Base-by-base conservation (phyloP, 1,140 invertebrate species). In the Hycleus phaleratus region DNA sequence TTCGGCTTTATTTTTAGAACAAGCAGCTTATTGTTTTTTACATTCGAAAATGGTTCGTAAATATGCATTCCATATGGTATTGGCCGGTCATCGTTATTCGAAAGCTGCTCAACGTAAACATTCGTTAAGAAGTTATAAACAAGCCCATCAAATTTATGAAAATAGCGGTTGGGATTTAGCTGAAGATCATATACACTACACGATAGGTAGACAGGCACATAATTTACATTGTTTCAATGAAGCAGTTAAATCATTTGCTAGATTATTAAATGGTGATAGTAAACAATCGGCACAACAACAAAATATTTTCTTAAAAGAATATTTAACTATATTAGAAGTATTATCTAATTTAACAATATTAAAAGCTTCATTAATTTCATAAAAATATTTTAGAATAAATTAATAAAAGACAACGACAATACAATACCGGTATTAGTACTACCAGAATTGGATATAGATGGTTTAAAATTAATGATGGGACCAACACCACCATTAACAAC, bases 21-120 rank as follows among this genome's bases (percentile, higher is more conserved):
- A 98, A 76, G 94, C 95, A 0, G 88, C 95, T 0, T 90, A 95
- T 70, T 96, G 93, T 71, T 98, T 94, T 71, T 78, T 97, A 25
- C 75, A 79, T 51, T 82, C 79, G 3, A 83, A 84, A 43, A 90
- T 93, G 85, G 82, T 89, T 58, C 79, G 95, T 46, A 98, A 97
- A 74, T 97, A 95, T 74, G 91, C 95, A n/a, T 97, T 98, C 73
- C 93, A 98, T 69, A 89, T 94, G 79, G 93, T 98, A 12, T 77
- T 98, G 10, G 92, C 95, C 46, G 95, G 95, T 3, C 91, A 97
- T 74, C 78, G 94, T 54, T 97, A 84, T 73, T 88, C 89, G 3
- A 96, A 97, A 74, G 90, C 93, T 9, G 90, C 90, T 0, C 93
- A 95, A 71, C 84, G 87, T 53, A 88, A 85, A 71, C 94, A 97